Evolutionary conservation across 2,888 invertebrate genomes (phyloP), one percentile per base, ranked within the genome.

Genomic region (Auanema freiburgensis): DNA sequence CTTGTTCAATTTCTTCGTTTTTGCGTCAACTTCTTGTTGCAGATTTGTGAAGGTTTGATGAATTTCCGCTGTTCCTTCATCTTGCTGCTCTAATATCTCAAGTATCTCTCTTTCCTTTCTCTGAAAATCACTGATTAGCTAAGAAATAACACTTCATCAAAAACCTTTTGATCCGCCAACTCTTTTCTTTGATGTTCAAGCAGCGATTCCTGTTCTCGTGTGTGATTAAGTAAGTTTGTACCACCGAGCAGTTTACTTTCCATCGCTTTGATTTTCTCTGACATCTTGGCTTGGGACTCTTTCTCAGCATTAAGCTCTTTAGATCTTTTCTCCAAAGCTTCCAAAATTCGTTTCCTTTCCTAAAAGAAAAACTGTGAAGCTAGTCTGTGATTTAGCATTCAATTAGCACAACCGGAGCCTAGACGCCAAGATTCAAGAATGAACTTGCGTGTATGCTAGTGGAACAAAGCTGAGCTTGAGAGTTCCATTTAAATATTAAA

Each of bases 11-110:
- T 95, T 93, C 79, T 91, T 91, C 24, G 94, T 92, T 85, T 97
- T 98, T 63, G 92, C 90, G 83, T 98, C 97, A 1, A 97, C 94
- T 86, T 97, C 96, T 84, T 95, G 95, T 83, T 95, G 93, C 62
- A 98, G 86, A 57, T 91, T 92, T 10, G 91, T 89, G 83, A 92
- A 96, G 0, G 93, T 95, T 82, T 91, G 92, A 63, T 91, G 90
- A 60, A 97, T 90, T 81, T 92, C 94, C 55, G 91, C 87, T 14
- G 93, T 91, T 16, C 91, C 92, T 84, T 96, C 92, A 84, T 98
- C 96, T 84, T 96, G 92, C 78, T 91, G 87, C 82, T 97, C 95
- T 58, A 98, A 88, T 83, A 91, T 90, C 85, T 95, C 93, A 83
- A 92, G 91, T 89, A 97, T 94, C 86, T 96, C 95, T 59, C 95